Evolutionary conservation across 2,113 vertebrate species (phyloP), one percentile per base, ranked within the genome.

Genomic region (Lichenostomus cassidix): DNA sequence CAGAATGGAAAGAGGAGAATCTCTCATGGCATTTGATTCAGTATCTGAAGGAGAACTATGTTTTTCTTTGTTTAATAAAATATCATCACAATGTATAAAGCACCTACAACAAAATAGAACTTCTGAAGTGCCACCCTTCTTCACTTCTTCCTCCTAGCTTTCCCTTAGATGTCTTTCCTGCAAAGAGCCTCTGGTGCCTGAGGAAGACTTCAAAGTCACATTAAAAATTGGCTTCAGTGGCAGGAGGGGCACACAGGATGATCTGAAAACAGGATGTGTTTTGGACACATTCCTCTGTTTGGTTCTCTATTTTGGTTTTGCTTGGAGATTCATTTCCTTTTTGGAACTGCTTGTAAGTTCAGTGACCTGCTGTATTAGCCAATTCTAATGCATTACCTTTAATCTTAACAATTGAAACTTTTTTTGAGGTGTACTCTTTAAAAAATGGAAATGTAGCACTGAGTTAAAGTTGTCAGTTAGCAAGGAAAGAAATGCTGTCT

Each of bases 181-280:
- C 50, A 35, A 83, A 82, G 44, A 81, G 17, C 29, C n/a, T 89
- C n/a, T 83, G 27, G 24, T 77, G 52, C 64, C 63, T 37, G 31
- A 63, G 44, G 83, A 94, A 63, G 47, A 77, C 29, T 95, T 88
- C 11, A 24, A 53, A 86, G 44, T 59, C n/a, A 68, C 35, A 52
- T 77, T 77, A 94, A 83, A 83, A 88, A 83, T 29, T 52, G 39
- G 31, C 69, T 90, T 87, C 11, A 21, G 24, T 93, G 73, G 56
- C 88, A 93, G 90, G 59, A 90, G 83, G n/a, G 60, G 76, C 56
- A 68, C 68, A 71, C 44, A 69, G 69, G 64, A 90, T 92, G 79
- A 90, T 96, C 85, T 83, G 90, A 96, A 96, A 97, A 92, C 92
- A 96, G 95, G 96, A 96, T 96, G 92, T 96, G 75, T 86, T 95